A percentile compares a stretch with the other conserved stretches of the same genome.
Evolutionary conservation across 2,113 vertebrate genomes (phyloP).

Genomic region (Patagioenas fasciata): DNA sequence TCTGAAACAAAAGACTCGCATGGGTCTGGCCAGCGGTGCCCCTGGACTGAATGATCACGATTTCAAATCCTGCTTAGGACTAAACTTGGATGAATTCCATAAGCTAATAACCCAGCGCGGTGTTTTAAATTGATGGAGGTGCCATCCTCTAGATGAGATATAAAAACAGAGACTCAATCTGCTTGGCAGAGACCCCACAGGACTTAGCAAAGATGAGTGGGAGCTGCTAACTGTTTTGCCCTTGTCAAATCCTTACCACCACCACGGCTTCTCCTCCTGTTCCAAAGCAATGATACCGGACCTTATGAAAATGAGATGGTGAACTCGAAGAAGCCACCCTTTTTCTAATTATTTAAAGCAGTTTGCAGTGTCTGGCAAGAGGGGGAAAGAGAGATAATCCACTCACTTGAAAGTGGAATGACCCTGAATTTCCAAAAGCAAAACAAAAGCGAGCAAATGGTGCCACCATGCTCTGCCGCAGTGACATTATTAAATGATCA

Average conservation of each 20-base stretch:
- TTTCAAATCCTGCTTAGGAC: constrained; percentile 62
- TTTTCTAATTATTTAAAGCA: constrained; percentile 68
- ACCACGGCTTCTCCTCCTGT: neutral
- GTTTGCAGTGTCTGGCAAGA: constrained; percentile 38
- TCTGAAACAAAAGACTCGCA: constrained; percentile 3
- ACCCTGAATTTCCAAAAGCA: constrained; percentile 68
- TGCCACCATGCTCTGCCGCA: constrained; percentile 61
- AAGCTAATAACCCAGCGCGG: constrained; percentile 58
- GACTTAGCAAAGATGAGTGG: constrained; percentile 70
- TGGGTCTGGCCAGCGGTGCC: constrained; percentile 17
- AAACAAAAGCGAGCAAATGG: constrained; percentile 62
- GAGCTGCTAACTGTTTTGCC: constrained; percentile 65
- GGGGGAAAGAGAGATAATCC: constrained; percentile 37
- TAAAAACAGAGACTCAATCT: constrained; percentile 67
- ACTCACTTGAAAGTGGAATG: constrained; percentile 59
- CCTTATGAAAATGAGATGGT: constrained; percentile 62
- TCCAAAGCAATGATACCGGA: constrained; percentile 48
- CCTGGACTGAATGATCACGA: constrained; percentile 31
- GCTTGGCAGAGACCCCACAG: constrained; percentile 70
- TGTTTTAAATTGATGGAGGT: constrained; percentile 68
- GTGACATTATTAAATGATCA: constrained; percentile 74
- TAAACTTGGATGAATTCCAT: constrained; percentile 64
- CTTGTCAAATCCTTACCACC: constrained; percentile 68
- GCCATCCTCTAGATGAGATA: constrained; percentile 64
- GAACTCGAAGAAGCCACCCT: constrained; percentile 48